Evolutionary conservation across 2,888 invertebrate genomes (phyloP).

Genomic region (Hydrotaea cyrtoneurina): DNA sequence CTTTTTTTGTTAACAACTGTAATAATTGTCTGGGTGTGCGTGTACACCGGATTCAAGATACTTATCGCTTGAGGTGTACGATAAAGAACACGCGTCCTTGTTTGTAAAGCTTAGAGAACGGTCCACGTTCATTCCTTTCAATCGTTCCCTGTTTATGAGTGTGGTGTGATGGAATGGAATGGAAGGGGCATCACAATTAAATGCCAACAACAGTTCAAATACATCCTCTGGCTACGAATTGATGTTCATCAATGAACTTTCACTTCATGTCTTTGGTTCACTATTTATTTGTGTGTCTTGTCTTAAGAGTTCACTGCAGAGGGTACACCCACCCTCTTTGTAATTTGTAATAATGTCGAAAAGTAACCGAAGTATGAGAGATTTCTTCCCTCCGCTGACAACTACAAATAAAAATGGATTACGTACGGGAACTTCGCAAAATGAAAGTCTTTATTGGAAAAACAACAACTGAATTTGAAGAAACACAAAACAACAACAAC

Average conservation of each 20-base stretch:
- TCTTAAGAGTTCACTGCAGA: neutral
- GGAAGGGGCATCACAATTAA: constrained; percentile 19
- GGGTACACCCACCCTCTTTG: constrained; percentile 35
- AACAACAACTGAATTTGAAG: constrained; percentile 2
- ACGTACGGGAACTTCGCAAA: neutral
- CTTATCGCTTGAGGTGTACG: no score
- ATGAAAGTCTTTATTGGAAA: neutral
- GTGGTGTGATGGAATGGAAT: neutral
- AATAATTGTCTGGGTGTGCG: neutral
- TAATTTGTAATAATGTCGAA: constrained; percentile 26
- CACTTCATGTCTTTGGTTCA: neutral
- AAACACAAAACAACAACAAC: neutral
- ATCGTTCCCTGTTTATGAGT: neutral
- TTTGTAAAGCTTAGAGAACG: neutral
- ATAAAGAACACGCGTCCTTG: neutral
- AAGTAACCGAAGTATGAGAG: neutral
- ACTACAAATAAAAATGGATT: constrained; percentile 12
- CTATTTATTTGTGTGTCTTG: constrained; percentile 6
- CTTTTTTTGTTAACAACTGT: constrained; percentile 5
- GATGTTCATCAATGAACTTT: constrained; percentile 39
- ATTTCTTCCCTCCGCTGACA: constrained; percentile 12
- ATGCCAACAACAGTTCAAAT: constrained; percentile 31
- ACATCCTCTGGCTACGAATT: constrained; percentile 7
- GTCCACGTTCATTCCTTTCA: neutral
- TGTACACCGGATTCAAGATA: no score